Evolutionary conservation across 2,113 vertebrate species (phyloP).

Genomic region (Lota lota): DNA sequence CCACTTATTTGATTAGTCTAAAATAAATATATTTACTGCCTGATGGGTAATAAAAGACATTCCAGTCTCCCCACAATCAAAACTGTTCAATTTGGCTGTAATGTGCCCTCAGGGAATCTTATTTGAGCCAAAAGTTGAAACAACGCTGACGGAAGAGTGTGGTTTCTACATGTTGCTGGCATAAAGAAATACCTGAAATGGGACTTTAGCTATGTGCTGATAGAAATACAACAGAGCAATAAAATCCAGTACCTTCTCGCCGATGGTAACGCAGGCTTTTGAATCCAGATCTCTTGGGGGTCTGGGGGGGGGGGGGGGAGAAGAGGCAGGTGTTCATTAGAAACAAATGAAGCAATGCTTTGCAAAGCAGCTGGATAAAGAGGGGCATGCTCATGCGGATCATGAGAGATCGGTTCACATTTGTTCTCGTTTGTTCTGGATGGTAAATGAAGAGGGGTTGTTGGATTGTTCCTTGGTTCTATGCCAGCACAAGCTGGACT

Average conservation of each 20-base stretch:
- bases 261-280: slow-evolving; percentile 91
- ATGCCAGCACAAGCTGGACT: too few relatives aligned
- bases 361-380: too few relatives aligned
- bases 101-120: slow-evolving; percentile 37
- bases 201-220: too few relatives aligned
- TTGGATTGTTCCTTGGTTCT: too few relatives aligned
- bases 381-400: too few relatives aligned
- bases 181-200: too few relatives aligned
- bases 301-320: slow-evolving; percentile 56
- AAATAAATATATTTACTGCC: slow-evolving; percentile 68
- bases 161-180: background rate
- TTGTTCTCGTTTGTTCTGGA: too few relatives aligned
- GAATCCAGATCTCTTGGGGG: slow-evolving; percentile 94
- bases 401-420: too few relatives aligned
- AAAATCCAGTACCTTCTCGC: slow-evolving; percentile 81
- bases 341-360: too few relatives aligned
- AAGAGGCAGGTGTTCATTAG: too few relatives aligned
- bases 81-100: slow-evolving; percentile 43
- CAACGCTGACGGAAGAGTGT: background rate
- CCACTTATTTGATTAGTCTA: slow-evolving; percentile 64
- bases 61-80: slow-evolving; percentile 65
- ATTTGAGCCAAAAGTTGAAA: slow-evolving; percentile 4
- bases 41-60: slow-evolving; percentile 55
- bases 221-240: background rate
- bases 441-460: too few relatives aligned